Conservation (phyloP, 2,113 vertebrate species). For the Nicator chloris region DNA sequence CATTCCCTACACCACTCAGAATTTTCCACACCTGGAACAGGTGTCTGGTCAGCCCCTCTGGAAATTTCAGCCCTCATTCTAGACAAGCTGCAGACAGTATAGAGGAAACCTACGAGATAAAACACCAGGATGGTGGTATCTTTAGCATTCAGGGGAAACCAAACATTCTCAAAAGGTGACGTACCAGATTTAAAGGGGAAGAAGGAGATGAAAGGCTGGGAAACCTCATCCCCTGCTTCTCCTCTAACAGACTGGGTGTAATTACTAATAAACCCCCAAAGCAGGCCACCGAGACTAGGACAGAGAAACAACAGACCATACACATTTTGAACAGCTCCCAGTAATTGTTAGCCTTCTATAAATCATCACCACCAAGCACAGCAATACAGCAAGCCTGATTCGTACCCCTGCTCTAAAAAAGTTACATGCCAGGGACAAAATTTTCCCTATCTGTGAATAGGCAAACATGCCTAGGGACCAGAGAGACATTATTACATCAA, state of each 20-base stretch:
- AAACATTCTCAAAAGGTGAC: background rate
- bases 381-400: background rate
- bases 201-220: background rate
- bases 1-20: background rate
- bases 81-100: background rate
- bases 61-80: background rate
- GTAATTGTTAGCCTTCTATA: background rate
- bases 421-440: background rate
- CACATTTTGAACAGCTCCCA: background rate
- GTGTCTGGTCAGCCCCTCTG: background rate
- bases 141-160: background rate
- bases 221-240: background rate
- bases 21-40: background rate
- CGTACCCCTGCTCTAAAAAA: background rate
- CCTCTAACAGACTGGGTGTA: too few species aligned
- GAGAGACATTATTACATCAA: background rate
- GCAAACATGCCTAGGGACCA: background rate
- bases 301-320: background rate
- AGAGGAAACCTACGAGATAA: background rate
- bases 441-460: background rate
- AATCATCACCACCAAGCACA: background rate
- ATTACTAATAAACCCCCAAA: background rate
- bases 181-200: background rate
- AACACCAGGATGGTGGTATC: background rate
- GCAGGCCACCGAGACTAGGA: background rate